Base-by-base conservation (phyloP, 2,113 vertebrate species). In the Promerops cafer region DNA sequence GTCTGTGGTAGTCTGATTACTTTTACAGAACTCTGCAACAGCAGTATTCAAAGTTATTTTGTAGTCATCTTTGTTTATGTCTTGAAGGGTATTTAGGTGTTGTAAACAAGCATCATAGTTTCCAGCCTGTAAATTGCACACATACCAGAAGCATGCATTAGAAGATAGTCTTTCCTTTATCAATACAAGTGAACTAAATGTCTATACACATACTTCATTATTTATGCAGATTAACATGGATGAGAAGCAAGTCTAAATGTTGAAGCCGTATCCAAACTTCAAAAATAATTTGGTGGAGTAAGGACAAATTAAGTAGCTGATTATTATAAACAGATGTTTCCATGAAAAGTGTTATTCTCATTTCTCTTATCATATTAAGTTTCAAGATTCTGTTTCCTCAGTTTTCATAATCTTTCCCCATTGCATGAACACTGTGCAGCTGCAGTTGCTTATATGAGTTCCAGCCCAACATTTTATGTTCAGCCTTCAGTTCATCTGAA, bases 41-140 rank as follows among this genome's bases (percentile, higher is more conserved):
- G 99, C 99, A 95, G 98, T 99, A 93, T 99, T 99, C 98, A 99
- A 96, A 85, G 98, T 97, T 74, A 99, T 99, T 98, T 99, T 99
- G 97, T 99, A 99, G 97, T 99, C 99, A 44, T 99, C 99, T 97
- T 99, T 99, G 97, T 99, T 99, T 76, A 99, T 98, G 74, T 99
- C 99, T 97, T 99, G 99, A 68, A 99, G 98, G 74, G 97, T 97
- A 72, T 98, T 98, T 8, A 99, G 98, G 52, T 99, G 98, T 92
- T 98, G 98, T 20, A 99, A 98, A 76, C 98, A 99, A 83, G 98
- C 97, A 12, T 99, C 99, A 64, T 99, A 99, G 94, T 98, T 99
- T 89, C 98, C 99, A 94, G 98, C 97, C 99, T 99, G 90, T 54
- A 97, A 97, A 92, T 83, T 10, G 84, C n/a, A 92, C 42, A 96